Conservation (phyloP, 2,888 invertebrate species). For the Trichopoda pennipes region DNA sequence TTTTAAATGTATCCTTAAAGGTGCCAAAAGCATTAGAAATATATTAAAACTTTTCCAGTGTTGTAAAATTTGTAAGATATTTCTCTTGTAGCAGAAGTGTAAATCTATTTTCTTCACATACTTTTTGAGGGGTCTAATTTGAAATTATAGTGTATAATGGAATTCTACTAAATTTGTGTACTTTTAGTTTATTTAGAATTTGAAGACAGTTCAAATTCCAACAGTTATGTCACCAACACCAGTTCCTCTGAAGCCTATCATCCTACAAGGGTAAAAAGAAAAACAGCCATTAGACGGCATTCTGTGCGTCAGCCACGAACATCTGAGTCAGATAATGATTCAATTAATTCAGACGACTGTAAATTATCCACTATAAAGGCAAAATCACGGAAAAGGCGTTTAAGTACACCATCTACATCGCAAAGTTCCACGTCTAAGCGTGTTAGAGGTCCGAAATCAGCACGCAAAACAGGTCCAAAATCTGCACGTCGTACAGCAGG, state of each 20-base stretch:
- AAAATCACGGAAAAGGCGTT: constrained; percentile 46
- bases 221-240: constrained; percentile 37
- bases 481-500: constrained; percentile 6
- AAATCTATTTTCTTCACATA: no score
- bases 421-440: constrained; percentile 31
- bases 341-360: constrained; percentile 51
- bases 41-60: no score
- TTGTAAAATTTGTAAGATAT: no score
- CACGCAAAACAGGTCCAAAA: constrained; percentile 15
- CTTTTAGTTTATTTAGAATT: constrained; percentile 58
- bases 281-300: constrained; percentile 23
- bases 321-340: constrained; percentile 62
- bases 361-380: constrained; percentile 29
- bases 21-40: no score
- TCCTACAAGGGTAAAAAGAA: constrained; percentile 25
- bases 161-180: neutral
- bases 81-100: no score
- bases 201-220: constrained; percentile 56
- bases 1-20: no score
- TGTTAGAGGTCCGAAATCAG: constrained; percentile 16
- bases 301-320: constrained; percentile 6
- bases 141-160: no score
- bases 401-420: constrained; percentile 62
- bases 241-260: constrained; percentile 54
- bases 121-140: no score